phyloP scores from a whole-genome alignment of 2,797 vertebrate species.

The Gymnodraco acuticeps region DNA sequence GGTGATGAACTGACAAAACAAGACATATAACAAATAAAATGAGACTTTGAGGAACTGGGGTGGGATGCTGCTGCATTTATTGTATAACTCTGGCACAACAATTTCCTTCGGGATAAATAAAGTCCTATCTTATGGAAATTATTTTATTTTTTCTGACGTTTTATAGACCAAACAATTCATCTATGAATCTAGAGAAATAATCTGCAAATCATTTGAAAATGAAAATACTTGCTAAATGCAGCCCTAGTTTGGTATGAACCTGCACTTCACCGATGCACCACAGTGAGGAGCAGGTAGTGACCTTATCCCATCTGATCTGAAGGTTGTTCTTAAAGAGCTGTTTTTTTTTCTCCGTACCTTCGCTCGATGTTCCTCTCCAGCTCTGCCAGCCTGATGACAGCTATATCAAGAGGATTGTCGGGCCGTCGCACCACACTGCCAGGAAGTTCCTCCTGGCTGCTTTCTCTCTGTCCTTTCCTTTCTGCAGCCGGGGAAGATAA shows the following conservation, averaged over 20 bases:
- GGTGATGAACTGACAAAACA: too few species aligned
- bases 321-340: slow-evolving; percentile 89
- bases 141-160: too few species aligned
- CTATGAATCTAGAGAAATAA: too few species aligned
- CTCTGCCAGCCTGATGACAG: slow-evolving; percentile 94
- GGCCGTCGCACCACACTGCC: slow-evolving; percentile 85
- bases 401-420: slow-evolving; percentile 98
- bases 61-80: too few species aligned
- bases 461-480: slow-evolving; percentile 80
- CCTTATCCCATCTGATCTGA: slow-evolving; percentile 94
- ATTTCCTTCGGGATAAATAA: too few species aligned
- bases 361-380: slow-evolving; percentile 98
- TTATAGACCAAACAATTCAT: too few species aligned
- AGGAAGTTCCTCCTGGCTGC: slow-evolving; percentile 79
- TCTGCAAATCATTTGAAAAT: too few species aligned
- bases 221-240: too few species aligned
- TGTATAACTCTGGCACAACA: too few species aligned
- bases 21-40: too few species aligned
- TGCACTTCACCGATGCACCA: slow-evolving; percentile 93
- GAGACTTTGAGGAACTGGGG: too few species aligned
- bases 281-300: slow-evolving; percentile 93
- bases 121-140: too few species aligned
- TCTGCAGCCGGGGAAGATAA: slow-evolving; percentile 81
- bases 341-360: slow-evolving; percentile 96
- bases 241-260: slow-evolving; percentile 85